Conservation (phyloP, 2,797 vertebrate genomes). For the Apogon hyalosoma region DNA sequence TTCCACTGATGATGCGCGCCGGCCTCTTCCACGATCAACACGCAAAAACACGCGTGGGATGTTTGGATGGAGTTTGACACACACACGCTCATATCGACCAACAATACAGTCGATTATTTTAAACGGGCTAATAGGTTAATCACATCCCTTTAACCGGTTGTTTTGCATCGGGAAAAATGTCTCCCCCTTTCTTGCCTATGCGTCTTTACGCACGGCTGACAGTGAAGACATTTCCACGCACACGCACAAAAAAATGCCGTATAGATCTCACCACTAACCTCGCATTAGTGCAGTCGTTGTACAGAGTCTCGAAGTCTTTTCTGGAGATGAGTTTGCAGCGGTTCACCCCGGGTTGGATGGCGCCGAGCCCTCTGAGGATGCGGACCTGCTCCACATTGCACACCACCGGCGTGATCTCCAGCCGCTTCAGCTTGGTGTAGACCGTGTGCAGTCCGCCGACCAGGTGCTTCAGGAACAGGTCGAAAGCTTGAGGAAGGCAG, state of each 20-base stretch:
- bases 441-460: constrained; percentile 98
- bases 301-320: constrained; percentile 98
- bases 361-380: constrained; percentile 96
- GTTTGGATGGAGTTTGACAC: constrained; percentile 16
- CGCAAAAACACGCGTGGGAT: neutral
- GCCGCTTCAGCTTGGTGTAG: constrained; percentile 99
- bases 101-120: neutral
- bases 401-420: constrained; percentile 98
- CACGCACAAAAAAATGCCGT: neutral
- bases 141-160: neutral
- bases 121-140: neutral
- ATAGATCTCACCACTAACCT: constrained; percentile 84
- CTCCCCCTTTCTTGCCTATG: constrained; percentile 56
- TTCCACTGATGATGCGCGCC: constrained; percentile 36
- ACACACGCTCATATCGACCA: constrained; percentile 5
- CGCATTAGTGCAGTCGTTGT: constrained; percentile 99
- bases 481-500: constrained; percentile 98
- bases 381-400: constrained; percentile 99
- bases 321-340: constrained; percentile 99
- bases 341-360: constrained; percentile 98
- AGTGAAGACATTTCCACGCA: constrained; percentile 23
- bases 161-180: constrained; percentile 52
- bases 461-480: constrained; percentile 99
- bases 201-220: constrained; percentile 73
- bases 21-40: constrained; percentile 32